phyloP scores from a whole-genome alignment of 2,888 invertebrate genomes.

The Torymus tubicola region DNA sequence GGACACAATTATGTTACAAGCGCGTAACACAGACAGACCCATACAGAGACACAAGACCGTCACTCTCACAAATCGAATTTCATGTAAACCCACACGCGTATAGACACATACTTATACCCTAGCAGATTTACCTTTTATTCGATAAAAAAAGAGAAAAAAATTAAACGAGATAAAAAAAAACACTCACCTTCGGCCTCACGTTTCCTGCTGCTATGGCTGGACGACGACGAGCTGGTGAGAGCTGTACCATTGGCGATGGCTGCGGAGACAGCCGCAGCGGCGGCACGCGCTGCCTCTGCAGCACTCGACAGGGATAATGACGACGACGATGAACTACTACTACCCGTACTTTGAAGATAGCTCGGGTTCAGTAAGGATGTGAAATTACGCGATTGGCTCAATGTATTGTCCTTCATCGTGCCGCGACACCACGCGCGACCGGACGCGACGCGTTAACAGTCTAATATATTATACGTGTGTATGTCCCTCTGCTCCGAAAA shows the following conservation, averaged over 20 bases:
- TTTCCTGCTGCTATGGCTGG: conserved; percentile 65
- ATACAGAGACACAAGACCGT: no score
- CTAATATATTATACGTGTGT: no score
- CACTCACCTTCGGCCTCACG: conserved; percentile 70
- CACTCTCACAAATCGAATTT: no score
- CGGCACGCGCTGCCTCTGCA: conserved; percentile 77
- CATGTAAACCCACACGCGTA: no score
- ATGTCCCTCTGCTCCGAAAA: not conserved
- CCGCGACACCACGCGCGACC: not conserved
- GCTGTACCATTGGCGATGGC: conserved; percentile 77
- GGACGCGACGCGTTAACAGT: not conserved
- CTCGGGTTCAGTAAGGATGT: conserved; percentile 74
- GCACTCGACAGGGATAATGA: conserved; percentile 65
- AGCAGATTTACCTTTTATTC: no score
- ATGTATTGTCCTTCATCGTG: conserved; percentile 66
- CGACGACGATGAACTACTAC: conserved; percentile 64
- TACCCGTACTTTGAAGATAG: conserved; percentile 72
- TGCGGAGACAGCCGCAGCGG: conserved; percentile 80
- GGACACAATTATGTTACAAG: not conserved
- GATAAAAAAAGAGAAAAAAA: not conserved
- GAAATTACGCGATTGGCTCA: conserved; percentile 75
- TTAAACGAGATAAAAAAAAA: not conserved
- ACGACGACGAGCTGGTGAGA: conserved; percentile 63
- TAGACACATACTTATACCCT: no score
- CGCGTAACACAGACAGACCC: not conserved